These are phyloP conservation scores for Rhodinocichla rosea DNA, from an alignment of 2,113 vertebrate genomes.

Conservation along the genomic window DNA sequence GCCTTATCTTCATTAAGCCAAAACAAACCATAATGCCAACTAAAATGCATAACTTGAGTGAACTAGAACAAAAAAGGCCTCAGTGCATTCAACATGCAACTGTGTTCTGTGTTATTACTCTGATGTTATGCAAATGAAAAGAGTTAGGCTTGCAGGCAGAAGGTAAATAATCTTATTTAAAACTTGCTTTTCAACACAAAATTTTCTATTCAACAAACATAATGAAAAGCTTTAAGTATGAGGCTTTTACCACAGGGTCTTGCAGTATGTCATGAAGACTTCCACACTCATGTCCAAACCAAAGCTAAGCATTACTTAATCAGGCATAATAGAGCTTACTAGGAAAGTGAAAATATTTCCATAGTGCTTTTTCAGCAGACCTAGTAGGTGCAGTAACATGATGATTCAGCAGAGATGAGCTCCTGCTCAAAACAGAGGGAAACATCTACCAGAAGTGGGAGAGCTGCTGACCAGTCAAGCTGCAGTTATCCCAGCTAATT, in stretches of 20 bases:
- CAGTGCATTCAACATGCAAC: neutral
- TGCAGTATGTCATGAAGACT: neutral
- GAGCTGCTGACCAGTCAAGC: neutral
- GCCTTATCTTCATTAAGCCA: neutral
- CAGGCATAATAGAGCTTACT: neutral
- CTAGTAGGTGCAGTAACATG: neutral
- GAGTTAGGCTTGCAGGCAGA: neutral
- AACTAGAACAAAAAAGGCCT: neutral
- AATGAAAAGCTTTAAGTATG: neutral
- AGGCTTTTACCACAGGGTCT: neutral
- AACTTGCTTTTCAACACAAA: neutral
- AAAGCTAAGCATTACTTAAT: neutral
- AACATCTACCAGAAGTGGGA: neutral
- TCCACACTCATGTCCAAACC: neutral
- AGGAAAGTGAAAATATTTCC: neutral
- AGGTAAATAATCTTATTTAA: neutral
- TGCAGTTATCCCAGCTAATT: neutral
- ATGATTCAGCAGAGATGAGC: conserved; percentile 1
- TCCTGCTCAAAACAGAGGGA: neutral
- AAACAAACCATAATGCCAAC: neutral
- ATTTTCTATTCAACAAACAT: neutral
- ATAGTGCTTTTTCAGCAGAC: conserved; percentile 5
- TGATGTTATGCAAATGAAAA: neutral
- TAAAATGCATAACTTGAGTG: neutral
- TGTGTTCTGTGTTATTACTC: neutral